phyloP scores from a whole-genome alignment of 2,888 invertebrate species.

The Pachymerium ferrugineum region DNA sequence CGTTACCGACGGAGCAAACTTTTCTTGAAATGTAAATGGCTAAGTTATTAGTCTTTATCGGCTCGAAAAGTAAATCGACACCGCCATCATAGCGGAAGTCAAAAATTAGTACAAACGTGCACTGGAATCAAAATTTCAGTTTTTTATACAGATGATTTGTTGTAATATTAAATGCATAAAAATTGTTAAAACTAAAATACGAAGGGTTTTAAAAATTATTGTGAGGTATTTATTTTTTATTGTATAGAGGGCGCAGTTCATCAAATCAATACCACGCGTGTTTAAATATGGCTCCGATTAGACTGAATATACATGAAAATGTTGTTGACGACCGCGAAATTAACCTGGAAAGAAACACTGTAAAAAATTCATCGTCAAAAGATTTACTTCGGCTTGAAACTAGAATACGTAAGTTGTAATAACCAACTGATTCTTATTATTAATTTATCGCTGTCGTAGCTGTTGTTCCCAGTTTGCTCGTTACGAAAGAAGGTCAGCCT shows the following conservation, averaged over 20 bases:
- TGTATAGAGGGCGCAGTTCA: too few relatives aligned
- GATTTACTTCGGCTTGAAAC: neutral
- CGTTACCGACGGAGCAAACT: neutral
- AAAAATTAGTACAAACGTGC: neutral
- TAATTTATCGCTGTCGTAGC: too few relatives aligned
- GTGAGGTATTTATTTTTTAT: too few relatives aligned
- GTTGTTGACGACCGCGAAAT: too few relatives aligned
- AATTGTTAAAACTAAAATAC: too few relatives aligned
- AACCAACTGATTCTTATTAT: neutral
- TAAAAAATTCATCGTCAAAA: neutral
- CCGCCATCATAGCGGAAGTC: neutral
- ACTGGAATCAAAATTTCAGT: neutral
- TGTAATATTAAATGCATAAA: too few relatives aligned
- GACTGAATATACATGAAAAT: too few relatives aligned
- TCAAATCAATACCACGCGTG: too few relatives aligned
- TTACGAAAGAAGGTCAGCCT: too few relatives aligned
- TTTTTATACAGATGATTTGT: neutral
- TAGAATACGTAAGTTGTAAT: neutral
- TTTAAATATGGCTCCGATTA: too few relatives aligned
- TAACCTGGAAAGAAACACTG: neutral
- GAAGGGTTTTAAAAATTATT: too few relatives aligned
- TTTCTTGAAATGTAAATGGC: neutral
- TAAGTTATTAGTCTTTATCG: neutral
- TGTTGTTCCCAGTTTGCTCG: too few relatives aligned
- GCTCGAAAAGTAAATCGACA: neutral